These are phyloP conservation scores for Drosophila tsacasi DNA, from an alignment of 1,140 invertebrate species.

Conservation along the genomic window DNA sequence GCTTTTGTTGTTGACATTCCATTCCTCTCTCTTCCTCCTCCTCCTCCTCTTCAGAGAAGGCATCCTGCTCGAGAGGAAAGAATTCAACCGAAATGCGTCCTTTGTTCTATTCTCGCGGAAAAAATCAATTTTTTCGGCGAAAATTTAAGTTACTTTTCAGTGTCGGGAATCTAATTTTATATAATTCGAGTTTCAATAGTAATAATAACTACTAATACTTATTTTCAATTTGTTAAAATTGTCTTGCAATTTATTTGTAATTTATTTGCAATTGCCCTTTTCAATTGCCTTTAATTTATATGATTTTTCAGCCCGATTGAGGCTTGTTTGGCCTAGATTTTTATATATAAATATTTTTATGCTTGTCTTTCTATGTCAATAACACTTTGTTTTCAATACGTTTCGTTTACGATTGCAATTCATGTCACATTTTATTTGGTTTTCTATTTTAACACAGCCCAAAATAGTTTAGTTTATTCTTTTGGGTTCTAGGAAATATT, in stretches of 20 bases:
- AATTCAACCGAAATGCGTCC: conserved; percentile 31
- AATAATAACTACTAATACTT: background rate
- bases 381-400: conserved; percentile 4
- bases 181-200: background rate
- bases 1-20: conserved; percentile 76
- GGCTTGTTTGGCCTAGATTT: background rate
- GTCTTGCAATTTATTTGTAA: background rate
- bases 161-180: background rate
- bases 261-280: background rate
- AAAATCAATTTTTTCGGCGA: conserved; percentile 51
- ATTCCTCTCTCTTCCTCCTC: too few relatives aligned
- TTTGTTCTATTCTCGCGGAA: conserved; percentile 64
- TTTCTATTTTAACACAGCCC: background rate
- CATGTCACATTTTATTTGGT: background rate
- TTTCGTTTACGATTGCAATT: conserved; percentile 8
- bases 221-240: background rate
- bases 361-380: conserved; percentile 19
- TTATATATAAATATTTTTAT: background rate
- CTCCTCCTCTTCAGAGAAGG: background rate
- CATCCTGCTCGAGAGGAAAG: conserved; percentile 21
- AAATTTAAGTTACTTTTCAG: background rate
- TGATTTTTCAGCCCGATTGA: conserved; percentile 3
- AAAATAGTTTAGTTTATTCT: background rate
- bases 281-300: conserved; percentile 29
- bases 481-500: background rate